phyloP scores from a whole-genome alignment of 2,888 invertebrate species.

The Drosophila lutescens region DNA sequence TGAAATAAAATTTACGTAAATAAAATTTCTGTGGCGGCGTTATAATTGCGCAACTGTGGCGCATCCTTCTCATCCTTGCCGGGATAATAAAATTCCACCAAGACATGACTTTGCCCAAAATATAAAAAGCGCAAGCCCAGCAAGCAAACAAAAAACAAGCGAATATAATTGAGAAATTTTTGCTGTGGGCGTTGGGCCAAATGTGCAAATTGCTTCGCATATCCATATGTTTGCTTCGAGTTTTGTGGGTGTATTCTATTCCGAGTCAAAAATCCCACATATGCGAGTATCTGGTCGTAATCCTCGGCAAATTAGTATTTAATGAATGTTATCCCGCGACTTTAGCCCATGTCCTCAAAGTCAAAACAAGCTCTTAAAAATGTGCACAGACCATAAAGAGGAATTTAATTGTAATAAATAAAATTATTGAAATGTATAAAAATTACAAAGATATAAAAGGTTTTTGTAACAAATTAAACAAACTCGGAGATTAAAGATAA shows the following conservation, averaged over 20 bases:
- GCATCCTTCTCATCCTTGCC: slow-evolving; percentile 53
- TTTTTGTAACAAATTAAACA: not conserved
- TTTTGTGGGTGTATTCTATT: slow-evolving; percentile 7
- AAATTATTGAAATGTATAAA: slow-evolving; percentile 19
- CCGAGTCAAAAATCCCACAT: slow-evolving; percentile 35
- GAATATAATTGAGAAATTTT: slow-evolving; percentile 68
- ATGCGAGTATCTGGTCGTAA: slow-evolving; percentile 38
- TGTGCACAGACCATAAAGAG: slow-evolving; percentile 9
- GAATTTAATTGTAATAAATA: slow-evolving; percentile 22
- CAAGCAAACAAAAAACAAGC: slow-evolving; percentile 14
- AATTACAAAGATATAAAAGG: not conserved
- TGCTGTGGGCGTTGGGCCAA: slow-evolving; percentile 33
- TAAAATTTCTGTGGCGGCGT: slow-evolving; percentile 62
- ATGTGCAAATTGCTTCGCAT: slow-evolving; percentile 31
- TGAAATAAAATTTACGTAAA: slow-evolving; percentile 64
- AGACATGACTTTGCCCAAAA: slow-evolving; percentile 42
- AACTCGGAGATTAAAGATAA: not conserved
- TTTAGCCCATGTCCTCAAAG: slow-evolving; percentile 10
- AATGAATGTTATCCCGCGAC: slow-evolving; percentile 44
- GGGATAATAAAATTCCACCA: slow-evolving; percentile 66
- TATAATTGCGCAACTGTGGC: slow-evolving; percentile 63
- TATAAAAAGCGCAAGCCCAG: slow-evolving; percentile 7
- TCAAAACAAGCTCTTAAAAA: slow-evolving; percentile 6
- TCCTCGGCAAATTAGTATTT: slow-evolving; percentile 52
- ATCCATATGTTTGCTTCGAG: slow-evolving; percentile 7